Conservation (phyloP, 2,888 invertebrate genomes). For the Chouioia cunea region DNA sequence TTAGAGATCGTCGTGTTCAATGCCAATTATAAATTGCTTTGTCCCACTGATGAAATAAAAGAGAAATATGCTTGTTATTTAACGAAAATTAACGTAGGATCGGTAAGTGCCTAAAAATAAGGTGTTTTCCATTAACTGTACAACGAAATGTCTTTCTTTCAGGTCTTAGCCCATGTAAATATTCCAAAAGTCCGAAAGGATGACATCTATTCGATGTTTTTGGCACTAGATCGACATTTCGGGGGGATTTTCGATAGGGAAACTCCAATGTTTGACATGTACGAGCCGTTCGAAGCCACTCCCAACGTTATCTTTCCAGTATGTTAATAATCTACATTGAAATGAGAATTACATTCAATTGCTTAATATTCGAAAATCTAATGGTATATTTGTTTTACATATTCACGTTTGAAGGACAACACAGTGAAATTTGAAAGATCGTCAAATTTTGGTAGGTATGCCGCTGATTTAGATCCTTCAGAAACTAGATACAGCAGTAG, state of each 20-base stretch:
- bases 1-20: slow-evolving; percentile 23
- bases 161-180: slow-evolving; percentile 75
- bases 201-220: slow-evolving; percentile 79
- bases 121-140: not conserved
- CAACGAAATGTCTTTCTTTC: slow-evolving; percentile 53
- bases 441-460: not conserved
- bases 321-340: slow-evolving; percentile 48
- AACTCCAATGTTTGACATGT: slow-evolving; percentile 78
- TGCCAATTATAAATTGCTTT: slow-evolving; percentile 15
- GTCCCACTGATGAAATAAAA: not conserved
- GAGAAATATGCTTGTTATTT: slow-evolving; percentile 10
- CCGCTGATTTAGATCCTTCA: not conserved
- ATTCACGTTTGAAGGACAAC: slow-evolving; percentile 1
- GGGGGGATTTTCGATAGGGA: slow-evolving; percentile 73
- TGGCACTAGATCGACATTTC: slow-evolving; percentile 79
- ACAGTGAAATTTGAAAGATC: slow-evolving; percentile 28
- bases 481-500: not conserved
- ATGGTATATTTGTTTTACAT: not conserved
- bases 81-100: slow-evolving; percentile 31
- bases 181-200: slow-evolving; percentile 72
- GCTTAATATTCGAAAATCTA: not conserved
- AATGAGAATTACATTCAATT: not conserved
- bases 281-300: slow-evolving; percentile 76
- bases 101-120: slow-evolving; percentile 9
- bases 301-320: slow-evolving; percentile 76